Percentiles rank a stretch among this genome's conserved stretches.
phyloP scores from a whole-genome alignment of 2,888 invertebrate species.

The Drosophila kuntzei region DNA sequence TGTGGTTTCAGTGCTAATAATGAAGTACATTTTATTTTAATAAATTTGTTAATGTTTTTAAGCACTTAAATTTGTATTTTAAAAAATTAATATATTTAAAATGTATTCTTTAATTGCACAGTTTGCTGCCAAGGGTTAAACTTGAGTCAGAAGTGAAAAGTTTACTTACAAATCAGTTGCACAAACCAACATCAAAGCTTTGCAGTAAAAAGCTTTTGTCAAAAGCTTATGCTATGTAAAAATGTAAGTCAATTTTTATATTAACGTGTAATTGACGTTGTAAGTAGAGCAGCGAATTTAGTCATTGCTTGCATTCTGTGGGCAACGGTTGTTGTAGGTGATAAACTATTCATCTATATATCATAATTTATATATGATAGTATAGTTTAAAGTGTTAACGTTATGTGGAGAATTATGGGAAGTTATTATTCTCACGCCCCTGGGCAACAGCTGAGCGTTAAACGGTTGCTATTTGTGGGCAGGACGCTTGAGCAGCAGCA shows the following conservation, averaged over 20 bases:
- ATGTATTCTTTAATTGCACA: background rate
- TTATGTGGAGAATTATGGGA: constrained; percentile 53
- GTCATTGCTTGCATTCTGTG: constrained; percentile 27
- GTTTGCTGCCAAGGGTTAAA: background rate
- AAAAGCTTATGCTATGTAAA: background rate
- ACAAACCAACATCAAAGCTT: background rate
- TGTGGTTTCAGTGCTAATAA: no score
- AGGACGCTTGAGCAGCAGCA: constrained; percentile 53
- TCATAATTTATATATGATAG: background rate
- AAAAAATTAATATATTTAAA: background rate
- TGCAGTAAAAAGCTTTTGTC: background rate
- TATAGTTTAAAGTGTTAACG: background rate
- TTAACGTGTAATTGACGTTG: constrained; percentile 4
- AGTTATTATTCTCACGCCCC: background rate
- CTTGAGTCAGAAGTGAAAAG: no score
- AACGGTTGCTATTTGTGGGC: constrained; percentile 30
- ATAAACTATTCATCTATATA: no score
- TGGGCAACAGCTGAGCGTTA: constrained; percentile 48
- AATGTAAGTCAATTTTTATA: background rate
- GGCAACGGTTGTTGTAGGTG: constrained; percentile 28
- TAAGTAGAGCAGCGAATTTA: constrained; percentile 9
- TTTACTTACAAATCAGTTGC: background rate
- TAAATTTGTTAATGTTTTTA: no score
- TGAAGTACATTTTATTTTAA: no score
- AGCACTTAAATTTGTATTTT: no score